Evolutionary conservation across 2,797 vertebrate genomes (phyloP).

Genomic region (Pangasius larnaudii): DNA sequence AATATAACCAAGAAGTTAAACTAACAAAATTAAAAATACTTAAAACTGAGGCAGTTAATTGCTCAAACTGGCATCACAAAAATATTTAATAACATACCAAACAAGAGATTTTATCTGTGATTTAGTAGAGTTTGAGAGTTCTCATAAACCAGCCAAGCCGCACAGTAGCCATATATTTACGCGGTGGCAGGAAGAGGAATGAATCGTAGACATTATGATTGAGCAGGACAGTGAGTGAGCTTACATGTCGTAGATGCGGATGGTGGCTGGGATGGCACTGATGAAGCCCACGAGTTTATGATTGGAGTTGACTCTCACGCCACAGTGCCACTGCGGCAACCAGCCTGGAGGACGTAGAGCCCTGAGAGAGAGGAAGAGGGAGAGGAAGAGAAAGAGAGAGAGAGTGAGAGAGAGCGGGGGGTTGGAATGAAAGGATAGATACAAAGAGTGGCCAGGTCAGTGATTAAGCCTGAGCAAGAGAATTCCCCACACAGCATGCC

Average conservation of each 20-base stretch:
- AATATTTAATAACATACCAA: neutral
- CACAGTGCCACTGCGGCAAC: constrained; percentile 98
- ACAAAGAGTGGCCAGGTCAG: neutral
- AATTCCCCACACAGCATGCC: no score
- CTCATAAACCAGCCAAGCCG: neutral
- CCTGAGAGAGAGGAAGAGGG: constrained; percentile 70
- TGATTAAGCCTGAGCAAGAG: neutral
- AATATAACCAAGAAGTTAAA: neutral
- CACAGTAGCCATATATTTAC: neutral
- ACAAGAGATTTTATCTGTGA: neutral
- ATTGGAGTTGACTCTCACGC: constrained; percentile 94
- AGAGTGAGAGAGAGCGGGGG: neutral
- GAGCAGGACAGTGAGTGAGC: constrained; percentile 49
- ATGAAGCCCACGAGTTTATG: constrained; percentile 98
- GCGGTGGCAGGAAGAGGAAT: neutral
- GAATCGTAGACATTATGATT: neutral
- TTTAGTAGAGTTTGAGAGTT: neutral
- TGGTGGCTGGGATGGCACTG: constrained; percentile 93
- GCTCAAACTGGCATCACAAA: neutral
- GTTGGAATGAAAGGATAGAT: neutral
- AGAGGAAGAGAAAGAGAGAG: neutral
- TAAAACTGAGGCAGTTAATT: no score
- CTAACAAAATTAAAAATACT: no score
- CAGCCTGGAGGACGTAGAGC: constrained; percentile 95
- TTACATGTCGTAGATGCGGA: constrained; percentile 94